Evolutionary conservation across 2,888 invertebrate genomes (phyloP), one percentile per base, ranked within the genome.

Genomic region (Drosophila mercatorum): DNA sequence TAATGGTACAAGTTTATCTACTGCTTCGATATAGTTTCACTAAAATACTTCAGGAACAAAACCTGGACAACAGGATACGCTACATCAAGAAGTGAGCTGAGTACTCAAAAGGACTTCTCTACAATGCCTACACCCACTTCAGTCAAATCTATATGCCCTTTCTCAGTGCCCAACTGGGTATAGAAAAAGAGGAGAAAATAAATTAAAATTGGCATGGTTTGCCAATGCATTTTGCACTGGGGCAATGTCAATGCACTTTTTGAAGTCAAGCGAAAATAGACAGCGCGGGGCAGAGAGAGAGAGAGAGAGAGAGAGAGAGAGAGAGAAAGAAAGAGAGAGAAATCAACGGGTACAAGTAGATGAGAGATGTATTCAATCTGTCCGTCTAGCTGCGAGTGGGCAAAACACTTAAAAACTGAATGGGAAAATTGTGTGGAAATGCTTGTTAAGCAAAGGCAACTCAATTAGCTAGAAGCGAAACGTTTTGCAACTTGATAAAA

Each of bases 181-280:
- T 52, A n/a, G 17, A 38, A 38, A 38, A 52, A 14, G 31, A 17
- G 58, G 60, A 57, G 68, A 72, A 43, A 53, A 73, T 43, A 63
- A 74, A 79, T 81, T 79, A 75, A 76, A 84, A 79, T 81, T 81
- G 89, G 79, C 88, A 72, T 78, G 69, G 68, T 52, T 67, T 79
- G 90, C 77, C 89, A 85, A 84, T 89, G 89, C 87, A 81, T 75
- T 81, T 71, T 61, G 74, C 68, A 81, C 68, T 71, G 71, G 67
- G 68, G 78, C 83, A 89, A 85, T 85, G 84, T 85, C 84, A 85
- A 89, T 85, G 84, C 85, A 79, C 84, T 85, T 81, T 81, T 82
- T 68, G 53, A 55, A 44, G 72, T 44, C 68, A 38, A 67, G 61
- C 71, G 43, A 72, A 89, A 89, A 83, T 75, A 89, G 73, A 66